Evolutionary conservation across 2,888 invertebrate species (phyloP), one percentile per base, ranked within the genome.

Genomic region (Drosophila sordidula): DNA sequence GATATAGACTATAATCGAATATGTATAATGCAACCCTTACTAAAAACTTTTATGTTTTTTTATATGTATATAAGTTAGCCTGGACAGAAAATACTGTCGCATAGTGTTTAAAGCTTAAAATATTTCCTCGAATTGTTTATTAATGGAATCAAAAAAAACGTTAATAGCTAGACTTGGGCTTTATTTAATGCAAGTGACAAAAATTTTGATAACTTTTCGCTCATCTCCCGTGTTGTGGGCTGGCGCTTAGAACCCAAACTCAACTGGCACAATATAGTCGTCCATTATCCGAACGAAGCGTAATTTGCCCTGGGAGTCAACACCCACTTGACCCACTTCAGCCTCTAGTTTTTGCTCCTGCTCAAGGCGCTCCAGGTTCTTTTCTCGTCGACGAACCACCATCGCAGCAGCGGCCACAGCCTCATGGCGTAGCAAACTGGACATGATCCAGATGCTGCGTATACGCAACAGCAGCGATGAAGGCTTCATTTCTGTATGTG

Each of bases 241-340:
- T 11, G 12, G 12, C 12, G 45, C 29, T 59, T 61, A 82, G 36
- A 78, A 11, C 9, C 78, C 51, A 41, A 70, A 88, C 50, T 83
- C 82, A n/a, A 62, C 50, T 5, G 82, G 82, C 44, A 83, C 62
- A 12, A 85, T 52, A 41, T 89, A 87, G 39, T 87, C 87, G 51
- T 89, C 78, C 46, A 86, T 22, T 3, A 88, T 36, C 14, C 86
- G 87, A 14, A 89, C 58, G 8, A 64, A 25, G 5, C 73, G 69
- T 14, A 74, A 18, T 11, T 57, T 80, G 12, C 73, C 87, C n/a
- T 57, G 34, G 0, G 71, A 50, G 50, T 78, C 74, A 14, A 70
- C 50, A 3, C 70, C 68, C 42, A 72, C 50, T 62, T 67, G 74
- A 3, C 61, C 70, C 22, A 47, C 45, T 25, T 71, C 56, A 1